Base-by-base conservation (phyloP, 2,113 vertebrate genomes). In the Lophius piscatorius region DNA sequence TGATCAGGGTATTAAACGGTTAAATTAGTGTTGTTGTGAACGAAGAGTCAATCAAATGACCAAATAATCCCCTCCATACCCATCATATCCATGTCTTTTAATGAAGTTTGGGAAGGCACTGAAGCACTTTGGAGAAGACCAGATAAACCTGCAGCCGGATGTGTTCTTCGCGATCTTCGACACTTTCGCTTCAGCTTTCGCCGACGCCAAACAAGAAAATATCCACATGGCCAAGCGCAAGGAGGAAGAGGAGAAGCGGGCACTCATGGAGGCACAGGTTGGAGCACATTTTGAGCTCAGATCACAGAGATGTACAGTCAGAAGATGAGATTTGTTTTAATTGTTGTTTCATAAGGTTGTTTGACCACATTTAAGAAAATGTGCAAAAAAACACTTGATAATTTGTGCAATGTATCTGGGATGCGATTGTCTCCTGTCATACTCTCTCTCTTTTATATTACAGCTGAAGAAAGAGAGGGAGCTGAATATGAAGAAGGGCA, bases 111-210 rank as follows among this genome's bases (percentile, higher is more conserved):
- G 0, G 4, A 71, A 81, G 29, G 81, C 76, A 0, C 64, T 87
- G 44, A 64, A 0, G 23, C 60, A 69, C 33, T 87, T 87, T 41
- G 84, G 79, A 45, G 84, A 87, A 28, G 58, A 81, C 11, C 3
- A 36, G 0, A 55, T 70, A 33, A 74, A 56, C 1, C 36, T 76
- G 65, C 62, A 78, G 48, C 81, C 84, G 0, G 81, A 87, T 1
- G 48, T 38, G 8, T 87, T 87, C 63, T 87, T 84, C 21, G 62
- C 81, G 5, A 74, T 78, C 47, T 87, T 87, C 8, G 54, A 65
- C 45, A 21, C 56, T 5, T 87, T 87, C 65, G 49, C 82, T 16
- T 10, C 39, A 2, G 47, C 74, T 3, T 82, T 70, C 56, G 45
- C 71, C 1, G 84, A 80, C 23, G 84, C 81, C 28, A 41, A 59